phyloP scores from a whole-genome alignment of 2,888 invertebrate species.

The Cataglyphis altisquamis region DNA sequence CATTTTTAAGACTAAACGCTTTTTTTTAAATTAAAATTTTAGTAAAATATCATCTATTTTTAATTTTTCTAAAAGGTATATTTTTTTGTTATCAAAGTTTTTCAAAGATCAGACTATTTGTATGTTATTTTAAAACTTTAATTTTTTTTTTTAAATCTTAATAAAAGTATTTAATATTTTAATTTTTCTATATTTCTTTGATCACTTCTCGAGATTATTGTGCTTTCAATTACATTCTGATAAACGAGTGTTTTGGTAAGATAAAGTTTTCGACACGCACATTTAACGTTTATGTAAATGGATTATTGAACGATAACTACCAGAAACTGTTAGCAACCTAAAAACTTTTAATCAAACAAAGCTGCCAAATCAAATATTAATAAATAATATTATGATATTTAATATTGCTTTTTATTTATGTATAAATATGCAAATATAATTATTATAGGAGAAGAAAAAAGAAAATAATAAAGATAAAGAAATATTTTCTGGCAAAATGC shows the following conservation, averaged over 20 bases:
- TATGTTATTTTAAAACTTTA: background rate
- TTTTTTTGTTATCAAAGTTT: background rate
- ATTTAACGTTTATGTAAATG: background rate
- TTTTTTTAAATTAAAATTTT: background rate
- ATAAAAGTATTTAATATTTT: background rate
- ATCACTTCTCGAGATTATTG: background rate
- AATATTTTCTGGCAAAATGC: background rate
- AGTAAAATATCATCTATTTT: background rate
- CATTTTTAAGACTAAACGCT: background rate
- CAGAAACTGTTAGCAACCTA: background rate
- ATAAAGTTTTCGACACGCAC: background rate
- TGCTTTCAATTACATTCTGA: background rate
- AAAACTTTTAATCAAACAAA: background rate
- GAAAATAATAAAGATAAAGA: background rate
- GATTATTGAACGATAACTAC: background rate
- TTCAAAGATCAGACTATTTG: background rate
- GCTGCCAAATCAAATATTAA: background rate
- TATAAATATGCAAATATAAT: background rate
- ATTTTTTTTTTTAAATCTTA: background rate
- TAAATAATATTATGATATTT: background rate
- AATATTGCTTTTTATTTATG: background rate
- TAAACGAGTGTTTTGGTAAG: background rate
- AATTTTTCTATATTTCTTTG: background rate
- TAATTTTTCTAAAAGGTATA: background rate
- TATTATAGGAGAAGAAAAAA: background rate